Evolutionary conservation across 1,140 invertebrate species (phyloP), one percentile per base, ranked within the genome.

Genomic region (Drosophila pectinifera): DNA sequence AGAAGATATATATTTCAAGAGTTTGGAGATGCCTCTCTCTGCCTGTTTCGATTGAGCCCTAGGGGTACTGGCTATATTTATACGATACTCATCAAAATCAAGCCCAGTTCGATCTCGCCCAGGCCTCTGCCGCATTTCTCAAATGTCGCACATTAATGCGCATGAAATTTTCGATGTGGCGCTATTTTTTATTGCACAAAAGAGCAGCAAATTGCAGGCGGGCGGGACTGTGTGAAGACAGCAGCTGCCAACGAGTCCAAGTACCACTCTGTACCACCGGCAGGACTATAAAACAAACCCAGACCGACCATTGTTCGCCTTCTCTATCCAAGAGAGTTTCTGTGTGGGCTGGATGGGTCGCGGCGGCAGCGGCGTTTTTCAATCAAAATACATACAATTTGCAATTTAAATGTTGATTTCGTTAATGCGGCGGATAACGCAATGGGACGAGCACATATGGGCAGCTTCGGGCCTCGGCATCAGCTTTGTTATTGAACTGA

Each of bases 321-420:
- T n/a, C 24, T 48, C 22, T 28, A 45, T 38, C 38, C 28, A 31
- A 13, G 24, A 48, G 63, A 49, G 22, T 38, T 18, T 55, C 36
- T 68, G 34, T 43, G 26, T 14, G 57, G 2, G 11, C 2, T 28
- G 42, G 24, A n/a, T 31, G 20, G 38, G 73, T 58, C 67, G 54
- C 67, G 54, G 79, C 56, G 57, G 28, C 51, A 41, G 80, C 55
- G 58, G 45, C 59, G 45, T 67, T 80, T 69, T 70, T 78, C 73
- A 74, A 73, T 81, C 68, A 70, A 85, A 70, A 85, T 73, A 61
- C 68, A 55, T 63, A 59, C 67, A 85, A 85, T 86, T 85, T 86
- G 82, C 82, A 85, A 85, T 86, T 85, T 85, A 85, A 85, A 85
- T 85, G 78, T 68, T 80, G 81, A 85, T 78, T 80, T 70, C 82